phyloP scores from a whole-genome alignment of 2,888 invertebrate genomes.

The Macrophya alboannulata region DNA sequence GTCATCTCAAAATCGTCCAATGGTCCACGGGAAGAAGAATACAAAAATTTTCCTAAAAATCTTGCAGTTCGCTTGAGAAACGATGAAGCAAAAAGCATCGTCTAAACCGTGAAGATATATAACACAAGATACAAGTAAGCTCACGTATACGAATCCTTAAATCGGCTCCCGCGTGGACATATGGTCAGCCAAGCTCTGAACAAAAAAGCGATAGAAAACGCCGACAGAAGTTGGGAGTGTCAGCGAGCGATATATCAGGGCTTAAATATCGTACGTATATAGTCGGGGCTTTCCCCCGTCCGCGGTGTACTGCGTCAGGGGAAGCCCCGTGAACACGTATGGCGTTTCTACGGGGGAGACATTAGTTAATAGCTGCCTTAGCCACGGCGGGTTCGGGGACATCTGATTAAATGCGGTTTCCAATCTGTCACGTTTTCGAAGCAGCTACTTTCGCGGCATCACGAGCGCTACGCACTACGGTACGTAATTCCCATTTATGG shows the following conservation, averaged over 20 bases:
- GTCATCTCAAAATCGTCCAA: not conserved
- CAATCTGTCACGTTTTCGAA: slow-evolving; percentile 79
- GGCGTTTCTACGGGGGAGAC: slow-evolving; percentile 66
- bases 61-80: not conserved
- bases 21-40: not conserved
- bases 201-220: slow-evolving; percentile 77
- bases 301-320: slow-evolving; percentile 62
- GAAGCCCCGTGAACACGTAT: slow-evolving; percentile 62
- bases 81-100: not conserved
- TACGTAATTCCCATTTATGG: not conserved
- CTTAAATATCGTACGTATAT: slow-evolving; percentile 77
- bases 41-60: not conserved
- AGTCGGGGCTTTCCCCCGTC: slow-evolving; percentile 69
- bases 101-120: not conserved
- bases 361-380: slow-evolving; percentile 78
- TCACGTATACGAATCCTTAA: slow-evolving; percentile 47
- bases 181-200: slow-evolving; percentile 73
- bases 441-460: slow-evolving; percentile 31
- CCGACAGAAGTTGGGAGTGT: slow-evolving; percentile 80
- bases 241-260: slow-evolving; percentile 79
- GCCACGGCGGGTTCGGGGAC: slow-evolving; percentile 58
- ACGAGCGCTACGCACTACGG: not conserved
- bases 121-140: not conserved
- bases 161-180: slow-evolving; percentile 72
- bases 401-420: slow-evolving; percentile 78